phyloP scores from a whole-genome alignment of 2,113 vertebrate species.

The Pelvicachromis taeniatus region DNA sequence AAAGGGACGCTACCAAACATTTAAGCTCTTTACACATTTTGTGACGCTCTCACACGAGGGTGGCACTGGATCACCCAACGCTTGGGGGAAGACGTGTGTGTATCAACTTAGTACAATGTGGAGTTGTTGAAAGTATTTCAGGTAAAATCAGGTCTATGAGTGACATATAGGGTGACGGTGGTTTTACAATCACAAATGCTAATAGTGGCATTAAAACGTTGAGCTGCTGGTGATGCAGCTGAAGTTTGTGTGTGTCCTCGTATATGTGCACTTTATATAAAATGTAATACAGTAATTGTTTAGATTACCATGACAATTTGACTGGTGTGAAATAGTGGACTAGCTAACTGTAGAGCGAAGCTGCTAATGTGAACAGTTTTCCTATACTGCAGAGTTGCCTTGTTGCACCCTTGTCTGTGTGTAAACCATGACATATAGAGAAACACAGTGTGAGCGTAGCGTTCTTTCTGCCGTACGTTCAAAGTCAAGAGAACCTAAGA shows the following conservation, averaged over 20 bases:
- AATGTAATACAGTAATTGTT: neutral
- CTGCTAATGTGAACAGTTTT: no score
- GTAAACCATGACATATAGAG: neutral
- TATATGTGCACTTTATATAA: neutral
- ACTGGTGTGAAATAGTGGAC: neutral
- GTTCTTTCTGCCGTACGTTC: neutral
- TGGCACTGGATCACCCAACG: accelerated
- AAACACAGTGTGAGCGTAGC: neutral
- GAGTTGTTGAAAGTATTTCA: neutral
- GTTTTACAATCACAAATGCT: no score
- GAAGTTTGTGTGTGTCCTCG: neutral
- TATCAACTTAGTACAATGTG: neutral
- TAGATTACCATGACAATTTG: accelerated
- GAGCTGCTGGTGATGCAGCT: neutral
- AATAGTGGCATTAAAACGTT: no score
- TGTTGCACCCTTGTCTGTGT: neutral
- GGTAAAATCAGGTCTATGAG: neutral
- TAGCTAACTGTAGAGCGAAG: neutral
- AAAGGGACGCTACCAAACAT: neutral
- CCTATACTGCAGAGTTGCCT: neutral
- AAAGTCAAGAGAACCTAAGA: conserved; percentile 1
- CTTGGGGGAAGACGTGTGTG: neutral
- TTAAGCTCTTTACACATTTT: neutral
- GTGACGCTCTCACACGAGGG: neutral
- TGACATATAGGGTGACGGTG: neutral